Evolutionary conservation across 2,113 vertebrate species (phyloP), one percentile per base, ranked within the genome.

Genomic region (Phycodurus eques): DNA sequence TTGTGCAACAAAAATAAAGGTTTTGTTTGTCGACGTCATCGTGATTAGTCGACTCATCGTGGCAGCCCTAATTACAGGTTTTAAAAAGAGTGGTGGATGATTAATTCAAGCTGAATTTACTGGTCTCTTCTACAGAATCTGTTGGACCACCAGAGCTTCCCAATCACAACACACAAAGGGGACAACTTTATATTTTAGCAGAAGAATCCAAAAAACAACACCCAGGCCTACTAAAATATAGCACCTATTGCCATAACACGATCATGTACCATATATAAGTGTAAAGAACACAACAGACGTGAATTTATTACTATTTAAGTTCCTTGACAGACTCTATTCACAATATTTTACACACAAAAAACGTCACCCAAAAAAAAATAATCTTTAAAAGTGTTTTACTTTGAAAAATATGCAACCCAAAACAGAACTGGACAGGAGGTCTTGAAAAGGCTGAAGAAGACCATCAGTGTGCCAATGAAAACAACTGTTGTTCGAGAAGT

Each of bases 401-500:
- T 33, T n/a, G n/a, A 22, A 46, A 46, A 65, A 46, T 60, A 22
- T 12, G 14, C 8, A 35, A 59, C 56, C 35, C 15, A 42, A 63
- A 63, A 63, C 8, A 63, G 15, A n/a, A 44, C 20, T 44, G 10
- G 62, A 22, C 20, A 33, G 2, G 14, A 35, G 14, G 43, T 66
- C 47, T 46, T 27, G 64, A n/a, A 47, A 66, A 47, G 44, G 44
- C 44, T 14, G 22, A 10, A 64, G 69, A 73, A 72, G 73, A 68
- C 60, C 70, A 73, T 80, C 74, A 80, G 85, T 12, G 60, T 10
- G 5, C 31, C 73, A 76, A 82, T 81, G 70, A 86, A 85, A 88
- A 87, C 61, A 19, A 53, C 33, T 33, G 70, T 67, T 86, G 85
- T 89, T 84, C 83, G 53, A 62, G 17, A 70, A 85, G 75, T 46